Conservation (phyloP, 2,113 vertebrate species). For the Miniopterus natalensis region DNA sequence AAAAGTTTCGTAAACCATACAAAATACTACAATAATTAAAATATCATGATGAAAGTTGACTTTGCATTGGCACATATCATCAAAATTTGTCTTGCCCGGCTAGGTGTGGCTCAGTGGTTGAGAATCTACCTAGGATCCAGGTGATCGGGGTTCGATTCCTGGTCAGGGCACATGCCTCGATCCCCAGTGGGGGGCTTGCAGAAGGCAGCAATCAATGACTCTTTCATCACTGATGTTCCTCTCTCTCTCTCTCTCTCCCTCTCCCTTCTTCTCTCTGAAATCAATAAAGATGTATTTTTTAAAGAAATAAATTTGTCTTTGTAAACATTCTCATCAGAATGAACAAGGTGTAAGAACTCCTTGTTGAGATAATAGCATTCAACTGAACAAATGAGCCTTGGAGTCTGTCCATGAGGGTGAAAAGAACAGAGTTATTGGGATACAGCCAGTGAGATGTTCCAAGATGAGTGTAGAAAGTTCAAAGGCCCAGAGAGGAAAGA, state of each 20-base stretch:
- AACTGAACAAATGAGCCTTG: not conserved
- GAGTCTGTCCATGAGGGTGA: not conserved
- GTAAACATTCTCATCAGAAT: not conserved
- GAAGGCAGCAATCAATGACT: no score
- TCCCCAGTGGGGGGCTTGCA: no score
- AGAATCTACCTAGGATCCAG: no score
- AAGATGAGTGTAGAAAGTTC: not conserved
- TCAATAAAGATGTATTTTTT: no score
- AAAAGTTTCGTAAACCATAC: not conserved
- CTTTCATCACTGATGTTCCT: no score
- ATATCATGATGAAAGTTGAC: not conserved
- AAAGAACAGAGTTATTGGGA: not conserved
- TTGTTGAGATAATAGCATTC: not conserved
- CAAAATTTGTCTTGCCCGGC: not conserved
- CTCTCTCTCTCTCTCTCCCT: no score
- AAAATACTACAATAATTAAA: conserved; percentile 24
- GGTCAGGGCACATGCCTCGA: no score
- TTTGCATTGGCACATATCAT: not conserved
- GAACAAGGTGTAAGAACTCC: not conserved
- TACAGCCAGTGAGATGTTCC: not conserved
- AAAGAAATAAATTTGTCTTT: not conserved
- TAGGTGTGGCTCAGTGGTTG: no score
- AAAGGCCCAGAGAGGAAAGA: conserved; percentile 5
- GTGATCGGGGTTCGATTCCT: no score
- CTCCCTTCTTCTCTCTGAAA: no score